A percentile compares a stretch with the other conserved stretches of the same genome.
Evolutionary conservation across 1,140 invertebrate genomes (phyloP).

Genomic region (Drosophila sechellia): DNA sequence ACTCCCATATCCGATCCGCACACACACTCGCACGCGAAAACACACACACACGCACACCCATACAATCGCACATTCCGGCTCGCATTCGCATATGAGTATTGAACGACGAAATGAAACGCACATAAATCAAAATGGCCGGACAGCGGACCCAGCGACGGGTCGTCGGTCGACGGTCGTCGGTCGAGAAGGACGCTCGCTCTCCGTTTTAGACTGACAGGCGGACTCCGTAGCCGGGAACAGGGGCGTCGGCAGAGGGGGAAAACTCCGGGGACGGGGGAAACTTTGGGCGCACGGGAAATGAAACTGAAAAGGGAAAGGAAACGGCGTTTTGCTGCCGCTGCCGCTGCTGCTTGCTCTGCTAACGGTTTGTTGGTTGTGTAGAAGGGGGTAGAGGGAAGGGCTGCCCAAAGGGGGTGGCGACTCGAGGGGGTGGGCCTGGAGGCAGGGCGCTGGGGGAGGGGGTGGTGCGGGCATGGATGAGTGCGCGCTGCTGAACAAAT

Average conservation of each 20-base stretch:
- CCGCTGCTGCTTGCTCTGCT: constrained; percentile 27
- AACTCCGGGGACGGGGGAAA: constrained; percentile 35
- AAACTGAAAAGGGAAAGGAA: constrained; percentile 83
- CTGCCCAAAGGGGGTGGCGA: constrained; percentile 19
- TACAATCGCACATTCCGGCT: constrained; percentile 49
- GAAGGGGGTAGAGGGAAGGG: constrained; percentile 35
- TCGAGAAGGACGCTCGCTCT: constrained; percentile 25
- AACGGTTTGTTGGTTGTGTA: constrained; percentile 25
- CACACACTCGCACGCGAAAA: constrained; percentile 54
- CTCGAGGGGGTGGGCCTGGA: constrained; percentile 14
- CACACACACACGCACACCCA: constrained; percentile 43
- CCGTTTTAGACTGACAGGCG: constrained; percentile 77
- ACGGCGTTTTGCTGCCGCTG: constrained; percentile 70
- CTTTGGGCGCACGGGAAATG: constrained; percentile 75
- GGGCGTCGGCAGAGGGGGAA: constrained; percentile 22
- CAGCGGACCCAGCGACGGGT: constrained; percentile 66
- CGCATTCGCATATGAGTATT: constrained; percentile 84
- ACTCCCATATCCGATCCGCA: constrained; percentile 83
- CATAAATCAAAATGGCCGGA: constrained; percentile 85
- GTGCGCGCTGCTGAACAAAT: constrained; percentile 83
- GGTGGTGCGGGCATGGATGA: constrained; percentile 72
- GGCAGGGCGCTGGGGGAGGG: constrained; percentile 16
- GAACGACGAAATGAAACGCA: constrained; percentile 84
- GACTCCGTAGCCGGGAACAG: constrained; percentile 26
- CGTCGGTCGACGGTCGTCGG: constrained; percentile 63